Evolutionary conservation across 2,797 vertebrate species (phyloP), one percentile per base, ranked within the genome.

Genomic region (Spinus pinus): DNA sequence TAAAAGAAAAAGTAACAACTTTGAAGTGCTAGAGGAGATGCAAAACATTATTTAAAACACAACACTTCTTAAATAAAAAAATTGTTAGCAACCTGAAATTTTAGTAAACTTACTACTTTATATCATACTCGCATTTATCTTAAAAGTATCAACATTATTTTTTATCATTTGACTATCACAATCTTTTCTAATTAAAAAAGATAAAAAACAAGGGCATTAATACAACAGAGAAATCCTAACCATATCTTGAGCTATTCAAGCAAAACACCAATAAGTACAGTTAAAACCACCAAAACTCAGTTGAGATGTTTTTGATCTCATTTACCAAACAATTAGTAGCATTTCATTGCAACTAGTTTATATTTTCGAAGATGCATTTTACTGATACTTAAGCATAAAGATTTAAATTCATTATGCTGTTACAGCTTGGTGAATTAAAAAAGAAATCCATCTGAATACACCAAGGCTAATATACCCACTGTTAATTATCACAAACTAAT

Each of bases 1-100:
- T 98, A 95, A 42, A 97, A 97, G 65, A 95, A 86, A 86, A 56
- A 8, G 3, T 82, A 73, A 87, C 22, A 83, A 90, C 30, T 71
- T 90, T 73, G 22, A 86, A 81, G n/a, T 71, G n/a, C 19, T 23
- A 77, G 24, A 51, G 8, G 19, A 54, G 12, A 75, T 33, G 44
- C 44, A 70, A 64, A 83, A 73, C 19, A 74, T 7, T 75, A 13
- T 93, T 95, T 81, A 10, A 86, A 93, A n/a, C 10, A 4, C 1
- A 6, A 0, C 2, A 71, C 11, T 25, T 71, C 23, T 35, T 69
- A 30, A 35, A 73, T 27, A 74, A 73, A 84, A 61, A 61, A 6
- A 2, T 4, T 7, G 21, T 72, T 62, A 70, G 23, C 9, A 35
- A 51, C 12, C 28, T 53, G 15, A 73, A 77, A 88, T 75, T 79